phyloP scores from a whole-genome alignment of 2,888 invertebrate genomes.

The Zaprionus obscuricornis region DNA sequence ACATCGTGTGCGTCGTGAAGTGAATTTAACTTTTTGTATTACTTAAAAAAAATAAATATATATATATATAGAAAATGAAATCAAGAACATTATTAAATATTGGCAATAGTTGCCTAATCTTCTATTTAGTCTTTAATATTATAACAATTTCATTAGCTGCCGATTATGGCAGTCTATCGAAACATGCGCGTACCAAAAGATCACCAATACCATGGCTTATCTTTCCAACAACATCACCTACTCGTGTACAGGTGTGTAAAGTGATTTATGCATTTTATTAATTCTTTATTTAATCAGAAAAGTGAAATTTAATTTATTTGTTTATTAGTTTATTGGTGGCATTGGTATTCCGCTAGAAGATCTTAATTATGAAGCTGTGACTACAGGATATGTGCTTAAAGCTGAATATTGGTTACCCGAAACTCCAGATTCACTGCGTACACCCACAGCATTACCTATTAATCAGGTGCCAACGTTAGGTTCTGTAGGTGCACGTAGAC shows the following conservation, averaged over 20 bases:
- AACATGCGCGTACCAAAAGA: slow-evolving; percentile 58
- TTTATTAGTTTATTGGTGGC: slow-evolving; percentile 78
- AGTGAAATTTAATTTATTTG: not conserved
- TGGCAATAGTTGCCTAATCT: slow-evolving; percentile 18
- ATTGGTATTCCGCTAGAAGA: slow-evolving; percentile 82
- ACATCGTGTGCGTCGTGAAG: slow-evolving; percentile 37
- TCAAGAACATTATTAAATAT: slow-evolving; percentile 10
- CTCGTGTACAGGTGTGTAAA: slow-evolving; percentile 76
- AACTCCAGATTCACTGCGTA: slow-evolving; percentile 64
- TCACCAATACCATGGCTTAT: slow-evolving; percentile 67
- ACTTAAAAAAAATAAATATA: slow-evolving; percentile 1
- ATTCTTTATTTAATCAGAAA: not conserved
- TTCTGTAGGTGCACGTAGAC: slow-evolving; percentile 42
- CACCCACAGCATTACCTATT: slow-evolving; percentile 54
- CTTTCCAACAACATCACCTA: slow-evolving; percentile 81
- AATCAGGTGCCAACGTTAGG: slow-evolving; percentile 60
- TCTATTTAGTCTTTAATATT: slow-evolving; percentile 21
- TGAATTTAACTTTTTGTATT: too few species aligned
- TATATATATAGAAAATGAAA: slow-evolving; percentile 31
- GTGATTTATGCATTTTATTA: not conserved
- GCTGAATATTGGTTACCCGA: slow-evolving; percentile 80
- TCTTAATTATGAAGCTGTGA: slow-evolving; percentile 78
- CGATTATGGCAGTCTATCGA: slow-evolving; percentile 54
- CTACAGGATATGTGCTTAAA: slow-evolving; percentile 81
- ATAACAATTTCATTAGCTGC: not conserved